These are phyloP conservation scores for Proterorhinus semilunaris DNA, from an alignment of 2,113 vertebrate species.

Conservation along the genomic window DNA sequence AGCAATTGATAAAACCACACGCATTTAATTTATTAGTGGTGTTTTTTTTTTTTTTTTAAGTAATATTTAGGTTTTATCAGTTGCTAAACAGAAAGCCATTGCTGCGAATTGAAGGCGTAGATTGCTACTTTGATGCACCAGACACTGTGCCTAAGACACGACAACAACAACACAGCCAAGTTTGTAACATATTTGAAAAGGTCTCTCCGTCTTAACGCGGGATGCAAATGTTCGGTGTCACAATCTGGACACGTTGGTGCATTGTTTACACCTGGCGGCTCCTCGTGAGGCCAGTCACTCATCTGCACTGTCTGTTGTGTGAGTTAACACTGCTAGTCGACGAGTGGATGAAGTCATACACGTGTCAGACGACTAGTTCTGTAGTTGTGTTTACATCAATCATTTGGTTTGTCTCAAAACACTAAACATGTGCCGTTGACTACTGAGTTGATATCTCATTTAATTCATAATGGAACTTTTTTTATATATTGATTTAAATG, in stretches of 20 bases:
- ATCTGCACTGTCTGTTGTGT: constrained; percentile 24
- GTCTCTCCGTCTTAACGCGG: background rate
- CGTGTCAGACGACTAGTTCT: background rate
- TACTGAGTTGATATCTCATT: constrained; percentile 40
- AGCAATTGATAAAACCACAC: constrained; percentile 12
- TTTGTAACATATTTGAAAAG: constrained; percentile 5
- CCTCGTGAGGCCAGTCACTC: constrained; percentile 23
- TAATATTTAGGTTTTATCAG: background rate
- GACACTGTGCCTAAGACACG: constrained; percentile 59
- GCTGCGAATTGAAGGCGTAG: constrained; percentile 8
- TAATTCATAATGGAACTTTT: constrained; percentile 34
- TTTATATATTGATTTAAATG: constrained; percentile 57
- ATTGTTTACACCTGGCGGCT: constrained; percentile 16
- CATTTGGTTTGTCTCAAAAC: constrained; percentile 8
- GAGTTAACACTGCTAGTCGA: constrained; percentile 17
- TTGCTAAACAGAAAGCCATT: constrained; percentile 3
- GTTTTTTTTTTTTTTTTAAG: background rate
- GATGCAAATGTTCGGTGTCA: constrained; percentile 1
- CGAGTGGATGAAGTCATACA: constrained; percentile 33
- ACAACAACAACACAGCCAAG: constrained; percentile 29
- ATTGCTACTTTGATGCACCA: constrained; percentile 45
- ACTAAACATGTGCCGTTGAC: constrained; percentile 11
- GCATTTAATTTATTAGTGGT: background rate
- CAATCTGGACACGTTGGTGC: constrained; percentile 25
- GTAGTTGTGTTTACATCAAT: background rate